Percentiles rank a stretch among this genome's conserved stretches.
These are phyloP conservation scores for Eclectus roratus DNA, from an alignment of 2,113 vertebrate genomes.

Conservation along the genomic window DNA sequence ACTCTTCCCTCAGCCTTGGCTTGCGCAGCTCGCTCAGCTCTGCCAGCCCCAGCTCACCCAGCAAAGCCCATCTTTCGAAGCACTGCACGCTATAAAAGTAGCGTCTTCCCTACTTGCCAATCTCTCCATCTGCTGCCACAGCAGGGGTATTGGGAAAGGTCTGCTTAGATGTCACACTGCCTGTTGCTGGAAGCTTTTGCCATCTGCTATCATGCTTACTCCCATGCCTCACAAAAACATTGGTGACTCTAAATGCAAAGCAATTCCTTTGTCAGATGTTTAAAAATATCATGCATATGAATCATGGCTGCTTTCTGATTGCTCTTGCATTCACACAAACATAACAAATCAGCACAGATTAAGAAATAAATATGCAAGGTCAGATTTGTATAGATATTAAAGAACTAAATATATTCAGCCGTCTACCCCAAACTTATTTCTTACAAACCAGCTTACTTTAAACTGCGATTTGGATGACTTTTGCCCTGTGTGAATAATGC, in stretches of 20 bases:
- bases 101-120: not conserved
- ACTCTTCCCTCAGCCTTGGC: not conserved
- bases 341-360: not conserved
- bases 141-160: not conserved
- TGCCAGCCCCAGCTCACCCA: not conserved
- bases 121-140: slow-evolving; percentile 30
- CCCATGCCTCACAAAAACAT: not conserved
- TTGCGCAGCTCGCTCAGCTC: accelerated
- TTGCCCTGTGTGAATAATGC: not conserved
- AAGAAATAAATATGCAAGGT: not conserved
- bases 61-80: not conserved
- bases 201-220: slow-evolving; percentile 5
- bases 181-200: slow-evolving; percentile 17
- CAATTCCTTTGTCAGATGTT: not conserved
- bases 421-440: not conserved
- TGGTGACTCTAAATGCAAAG: not conserved
- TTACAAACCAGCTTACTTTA: not conserved
- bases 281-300: not conserved
- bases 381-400: not conserved
- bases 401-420: not conserved
- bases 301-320: not conserved
- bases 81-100: not conserved
- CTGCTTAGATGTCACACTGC: not conserved
- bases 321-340: not conserved
- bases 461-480: not conserved